These are phyloP conservation scores for Rhinogobio ventralis DNA, from an alignment of 2,797 vertebrate genomes.

Conservation along the genomic window DNA sequence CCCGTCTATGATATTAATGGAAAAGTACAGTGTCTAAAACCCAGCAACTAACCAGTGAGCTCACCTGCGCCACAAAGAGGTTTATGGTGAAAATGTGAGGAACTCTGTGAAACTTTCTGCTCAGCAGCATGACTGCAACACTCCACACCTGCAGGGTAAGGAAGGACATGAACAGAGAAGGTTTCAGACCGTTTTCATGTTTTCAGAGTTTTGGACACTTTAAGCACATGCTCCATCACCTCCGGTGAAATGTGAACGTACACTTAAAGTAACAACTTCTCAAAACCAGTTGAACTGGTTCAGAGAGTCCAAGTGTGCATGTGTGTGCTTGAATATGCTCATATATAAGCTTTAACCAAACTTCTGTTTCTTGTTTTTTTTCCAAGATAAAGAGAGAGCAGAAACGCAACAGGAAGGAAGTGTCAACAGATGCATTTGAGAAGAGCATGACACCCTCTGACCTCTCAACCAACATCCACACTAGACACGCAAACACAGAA, in stretches of 20 bases:
- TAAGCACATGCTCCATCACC: not conserved
- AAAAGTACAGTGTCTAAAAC: not conserved
- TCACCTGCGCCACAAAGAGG: constrained; percentile 92
- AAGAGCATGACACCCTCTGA: constrained; percentile 3
- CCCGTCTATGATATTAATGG: not conserved
- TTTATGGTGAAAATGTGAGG: constrained; percentile 93
- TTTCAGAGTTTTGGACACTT: not conserved
- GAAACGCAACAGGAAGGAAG: constrained; percentile 16
- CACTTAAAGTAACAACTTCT: not conserved
- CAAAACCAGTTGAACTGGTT: not conserved
- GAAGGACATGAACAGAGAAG: not conserved
- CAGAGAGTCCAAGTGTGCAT: not conserved
- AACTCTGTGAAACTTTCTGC: constrained; percentile 89
- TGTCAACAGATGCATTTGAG: not conserved
- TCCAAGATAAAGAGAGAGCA: not conserved
- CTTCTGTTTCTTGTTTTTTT: not conserved
- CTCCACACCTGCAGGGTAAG: constrained; percentile 87
- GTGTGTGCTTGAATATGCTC: no score
- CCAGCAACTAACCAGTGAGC: constrained; percentile 21
- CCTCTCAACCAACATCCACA: no score
- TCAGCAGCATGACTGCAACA: constrained; percentile 87
- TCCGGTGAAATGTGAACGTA: not conserved
- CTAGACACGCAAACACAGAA: not conserved
- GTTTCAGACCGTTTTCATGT: not conserved
- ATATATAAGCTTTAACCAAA: not conserved